Evolutionary conservation across 2,113 vertebrate genomes (phyloP), one percentile per base, ranked within the genome.

Genomic region (Leptobrachium leishanense): DNA sequence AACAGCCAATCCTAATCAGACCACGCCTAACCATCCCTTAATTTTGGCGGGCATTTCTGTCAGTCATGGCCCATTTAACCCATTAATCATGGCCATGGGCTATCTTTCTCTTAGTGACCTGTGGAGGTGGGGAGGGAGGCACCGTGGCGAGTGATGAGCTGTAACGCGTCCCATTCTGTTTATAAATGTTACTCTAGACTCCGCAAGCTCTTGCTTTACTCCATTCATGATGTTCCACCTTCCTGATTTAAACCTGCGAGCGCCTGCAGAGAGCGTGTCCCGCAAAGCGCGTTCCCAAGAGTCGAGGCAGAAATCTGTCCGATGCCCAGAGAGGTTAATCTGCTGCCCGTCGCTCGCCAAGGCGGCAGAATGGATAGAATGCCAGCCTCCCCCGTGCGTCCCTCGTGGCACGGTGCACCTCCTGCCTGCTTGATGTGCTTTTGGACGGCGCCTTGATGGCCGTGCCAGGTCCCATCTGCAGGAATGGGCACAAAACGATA

Each of bases 401-500:
- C 53, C 77, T 6, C 3, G 31, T 76, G 65, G 75, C 46, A 46
- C 20, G 43, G 10, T 11, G 39, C 39, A 6, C 43, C 69, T 53
- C 44, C 2, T 54, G 69, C 46, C 46, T 63, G n/a, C 72, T 72
- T 79, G 43, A 79, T 72, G 59, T 72, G 46, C 50, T 73, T 74
- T 80, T 80, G 70, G 77, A 74, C 39, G 65, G 50, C 41, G 10
- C 20, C 68, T 74, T 74, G 50, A 74, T 57, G 43, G 41, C 64
- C 63, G 7, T 74, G 77, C 70, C 77, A 80, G 77, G 46, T 3
- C 15, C n/a, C 2, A 4, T 74, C 70, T 67, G 63, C 77, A 73
- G 59, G 69, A 78, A 63, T 40, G 12, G 43, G 70, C 5, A 55
- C 63, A 2, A 54, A n/a, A 41, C 6, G 46, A 39, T n/a, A 9